Percentiles rank a stretch among this genome's conserved stretches.
phyloP scores from a whole-genome alignment of 2,888 invertebrate species.

The Hypsopygia costalis region DNA sequence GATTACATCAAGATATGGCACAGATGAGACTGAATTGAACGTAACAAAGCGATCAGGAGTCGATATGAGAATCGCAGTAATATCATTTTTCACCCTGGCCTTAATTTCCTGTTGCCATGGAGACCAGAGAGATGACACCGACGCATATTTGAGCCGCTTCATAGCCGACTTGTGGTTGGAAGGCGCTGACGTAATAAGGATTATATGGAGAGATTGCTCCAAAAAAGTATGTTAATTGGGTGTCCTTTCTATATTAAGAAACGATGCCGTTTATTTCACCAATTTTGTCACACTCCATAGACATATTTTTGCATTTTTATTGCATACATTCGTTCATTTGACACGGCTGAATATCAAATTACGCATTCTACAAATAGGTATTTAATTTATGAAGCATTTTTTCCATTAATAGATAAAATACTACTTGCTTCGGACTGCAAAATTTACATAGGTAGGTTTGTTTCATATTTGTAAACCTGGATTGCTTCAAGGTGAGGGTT shows the following conservation, averaged over 20 bases:
- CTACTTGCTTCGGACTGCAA: no score
- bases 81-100: slow-evolving; percentile 34
- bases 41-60: slow-evolving; percentile 36
- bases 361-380: no score
- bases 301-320: no score
- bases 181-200: slow-evolving; percentile 61
- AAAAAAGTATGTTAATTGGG: slow-evolving; percentile 54
- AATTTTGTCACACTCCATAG: no score
- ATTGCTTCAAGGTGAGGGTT: no score
- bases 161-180: slow-evolving; percentile 73
- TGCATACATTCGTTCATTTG: no score
- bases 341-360: no score
- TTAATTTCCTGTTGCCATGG: slow-evolving; percentile 39
- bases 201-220: slow-evolving; percentile 74
- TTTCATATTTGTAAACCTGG: no score
- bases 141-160: slow-evolving; percentile 58
- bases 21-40: slow-evolving; percentile 37
- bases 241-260: background rate
- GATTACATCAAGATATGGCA: slow-evolving; percentile 40
- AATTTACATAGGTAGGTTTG: no score
- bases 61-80: slow-evolving; percentile 34
- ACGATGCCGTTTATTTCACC: no score
- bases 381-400: no score
- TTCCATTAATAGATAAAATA: no score
- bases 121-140: slow-evolving; percentile 45